A percentile compares a stretch with the other conserved stretches of the same genome.
These are phyloP conservation scores for Ericerus pela DNA, from an alignment of 1,140 invertebrate species.

Conservation along the genomic window DNA sequence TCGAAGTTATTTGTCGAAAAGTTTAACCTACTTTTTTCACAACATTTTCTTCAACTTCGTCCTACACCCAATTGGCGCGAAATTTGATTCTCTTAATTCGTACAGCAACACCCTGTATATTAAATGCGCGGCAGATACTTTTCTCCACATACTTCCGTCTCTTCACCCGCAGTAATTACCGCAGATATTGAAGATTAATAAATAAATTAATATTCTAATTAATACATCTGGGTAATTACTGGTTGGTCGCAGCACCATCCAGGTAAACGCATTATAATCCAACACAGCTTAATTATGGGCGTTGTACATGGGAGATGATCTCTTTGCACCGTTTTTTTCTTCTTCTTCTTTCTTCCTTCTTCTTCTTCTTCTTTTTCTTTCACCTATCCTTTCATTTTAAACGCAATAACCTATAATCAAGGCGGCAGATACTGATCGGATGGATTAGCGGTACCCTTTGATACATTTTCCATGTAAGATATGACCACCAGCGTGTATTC, in stretches of 20 bases:
- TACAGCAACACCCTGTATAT: too few relatives aligned
- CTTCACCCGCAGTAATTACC: too few relatives aligned
- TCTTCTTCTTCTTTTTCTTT: slow-evolving; percentile 1
- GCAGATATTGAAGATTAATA: too few relatives aligned
- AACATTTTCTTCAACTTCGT: too few relatives aligned
- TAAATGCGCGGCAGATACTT: too few relatives aligned
- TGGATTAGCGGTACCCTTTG: slow-evolving; percentile 1
- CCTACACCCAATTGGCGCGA: too few relatives aligned
- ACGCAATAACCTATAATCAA: slow-evolving; percentile 10
- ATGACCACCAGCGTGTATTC: slow-evolving; percentile 4
- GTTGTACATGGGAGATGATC: slow-evolving; percentile 2
- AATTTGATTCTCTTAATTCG: too few relatives aligned
- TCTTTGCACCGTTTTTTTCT: slow-evolving; percentile 3
- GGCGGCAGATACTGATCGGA: neutral
- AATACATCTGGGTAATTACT: slow-evolving; percentile 5
- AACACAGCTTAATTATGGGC: slow-evolving; percentile 7
- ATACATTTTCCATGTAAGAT: neutral
- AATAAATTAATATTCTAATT: slow-evolving; percentile 10
- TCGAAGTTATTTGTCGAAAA: too few relatives aligned
- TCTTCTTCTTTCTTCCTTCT: slow-evolving; percentile 4
- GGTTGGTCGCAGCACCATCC: neutral
- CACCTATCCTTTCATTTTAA: neutral
- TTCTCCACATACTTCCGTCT: too few relatives aligned
- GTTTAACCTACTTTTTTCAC: too few relatives aligned
- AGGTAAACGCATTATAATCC: neutral